phyloP scores from a whole-genome alignment of 1,140 invertebrate genomes.

The Drusus annulatus region DNA sequence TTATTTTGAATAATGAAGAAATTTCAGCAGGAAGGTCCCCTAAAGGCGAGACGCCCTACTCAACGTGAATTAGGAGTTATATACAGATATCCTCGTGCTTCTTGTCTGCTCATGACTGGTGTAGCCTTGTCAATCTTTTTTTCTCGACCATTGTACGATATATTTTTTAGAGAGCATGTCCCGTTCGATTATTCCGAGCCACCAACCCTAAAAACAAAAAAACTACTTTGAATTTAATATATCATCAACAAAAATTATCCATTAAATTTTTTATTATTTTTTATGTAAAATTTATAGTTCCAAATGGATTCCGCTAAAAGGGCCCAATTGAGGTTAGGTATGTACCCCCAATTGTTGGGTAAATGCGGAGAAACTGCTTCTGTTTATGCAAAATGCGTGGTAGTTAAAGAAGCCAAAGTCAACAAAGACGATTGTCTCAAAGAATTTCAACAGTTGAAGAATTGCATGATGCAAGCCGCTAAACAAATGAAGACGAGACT shows the following conservation, averaged over 20 bases:
- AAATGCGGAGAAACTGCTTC: constrained; percentile 79
- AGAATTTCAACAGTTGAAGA: constrained; percentile 83
- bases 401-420: constrained; percentile 77
- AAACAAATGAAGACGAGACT: constrained; percentile 77
- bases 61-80: constrained; percentile 50
- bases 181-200: constrained; percentile 62
- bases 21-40: no score
- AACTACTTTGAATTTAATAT: neutral
- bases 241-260: no score
- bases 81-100: constrained; percentile 66
- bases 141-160: constrained; percentile 80
- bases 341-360: constrained; percentile 81
- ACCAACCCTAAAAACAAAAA: neutral
- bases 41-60: no score
- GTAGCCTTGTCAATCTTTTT: constrained; percentile 74
- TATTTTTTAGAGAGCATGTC: constrained; percentile 67
- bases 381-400: constrained; percentile 84
- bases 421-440: constrained; percentile 80
- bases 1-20: constrained; percentile 1
- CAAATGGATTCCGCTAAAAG: constrained; percentile 85
- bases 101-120: constrained; percentile 68
- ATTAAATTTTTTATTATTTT: no score
- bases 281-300: no score
- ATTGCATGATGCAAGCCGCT: constrained; percentile 79
- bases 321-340: constrained; percentile 79